phyloP scores from a whole-genome alignment of 2,113 vertebrate genomes.

The Etheostoma spectabile region DNA sequence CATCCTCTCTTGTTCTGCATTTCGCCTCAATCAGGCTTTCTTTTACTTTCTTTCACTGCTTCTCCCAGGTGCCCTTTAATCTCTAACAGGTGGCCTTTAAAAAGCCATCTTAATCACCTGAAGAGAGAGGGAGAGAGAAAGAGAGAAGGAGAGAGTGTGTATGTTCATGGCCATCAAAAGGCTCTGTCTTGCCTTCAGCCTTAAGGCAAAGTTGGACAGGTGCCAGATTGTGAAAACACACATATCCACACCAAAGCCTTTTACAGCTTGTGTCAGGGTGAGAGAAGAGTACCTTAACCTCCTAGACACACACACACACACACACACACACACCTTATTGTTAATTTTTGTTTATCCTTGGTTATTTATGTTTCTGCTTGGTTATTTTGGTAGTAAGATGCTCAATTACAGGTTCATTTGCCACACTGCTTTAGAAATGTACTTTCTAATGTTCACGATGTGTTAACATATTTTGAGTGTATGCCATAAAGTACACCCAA shows the following conservation, averaged over 20 bases:
- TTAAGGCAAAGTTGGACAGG: slow-evolving; percentile 69
- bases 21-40: slow-evolving; percentile 34
- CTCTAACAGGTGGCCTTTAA: slow-evolving; percentile 86
- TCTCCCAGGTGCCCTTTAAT: slow-evolving; percentile 85
- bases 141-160: slow-evolving; percentile 8
- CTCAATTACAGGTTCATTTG: neutral
- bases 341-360: neutral
- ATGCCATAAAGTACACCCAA: neutral
- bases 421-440: neutral
- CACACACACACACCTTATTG: neutral
- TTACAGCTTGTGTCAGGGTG: slow-evolving; percentile 67
- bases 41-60: slow-evolving; percentile 55
- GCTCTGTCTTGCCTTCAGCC: slow-evolving; percentile 61
- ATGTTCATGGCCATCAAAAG: slow-evolving; percentile 66
- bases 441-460: neutral
- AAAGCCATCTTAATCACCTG: slow-evolving; percentile 82
- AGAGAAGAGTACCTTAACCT: slow-evolving; percentile 34
- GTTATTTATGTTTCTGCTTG: neutral
- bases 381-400: neutral
- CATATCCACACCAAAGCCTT: slow-evolving; percentile 51
- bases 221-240: slow-evolving; percentile 72
- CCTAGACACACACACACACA: slow-evolving; percentile 10
- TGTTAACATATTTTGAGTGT: neutral
- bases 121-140: slow-evolving; percentile 14
- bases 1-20: slow-evolving; percentile 37